Evolutionary conservation across 2,113 vertebrate species (phyloP).

Genomic region (Nesoenas mayeri): DNA sequence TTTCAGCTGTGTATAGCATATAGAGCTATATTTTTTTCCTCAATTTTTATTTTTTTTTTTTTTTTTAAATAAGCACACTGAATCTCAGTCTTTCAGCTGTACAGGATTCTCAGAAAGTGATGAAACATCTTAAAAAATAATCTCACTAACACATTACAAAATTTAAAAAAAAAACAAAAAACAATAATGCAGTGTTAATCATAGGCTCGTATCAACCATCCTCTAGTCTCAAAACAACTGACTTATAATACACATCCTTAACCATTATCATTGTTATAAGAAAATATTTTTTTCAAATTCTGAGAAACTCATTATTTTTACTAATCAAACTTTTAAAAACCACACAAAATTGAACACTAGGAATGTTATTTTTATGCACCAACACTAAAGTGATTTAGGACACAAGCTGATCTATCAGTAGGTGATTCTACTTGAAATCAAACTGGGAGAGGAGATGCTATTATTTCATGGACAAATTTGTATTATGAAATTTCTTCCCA

Average conservation of each 20-base stretch:
- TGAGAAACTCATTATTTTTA: neutral
- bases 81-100: neutral
- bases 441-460: neutral
- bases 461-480: neutral
- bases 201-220: neutral
- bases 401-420: neutral
- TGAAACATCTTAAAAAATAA: neutral
- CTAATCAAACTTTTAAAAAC: neutral
- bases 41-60: neutral
- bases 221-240: neutral
- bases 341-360: neutral
- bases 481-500: neutral
- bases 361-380: neutral
- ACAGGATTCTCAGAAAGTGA: neutral
- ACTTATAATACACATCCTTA: neutral
- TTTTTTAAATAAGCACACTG: neutral
- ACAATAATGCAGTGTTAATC: neutral
- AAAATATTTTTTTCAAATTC: neutral
- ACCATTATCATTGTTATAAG: fast-evolving
- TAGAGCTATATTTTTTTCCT: neutral
- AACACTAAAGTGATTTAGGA: neutral
- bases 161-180: neutral
- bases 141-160: neutral
- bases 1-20: neutral
- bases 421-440: neutral